A percentile compares a stretch with the other conserved stretches of the same genome.
Evolutionary conservation across 2,113 vertebrate genomes (phyloP).

Genomic region (Reinhardtius hippoglossoides): DNA sequence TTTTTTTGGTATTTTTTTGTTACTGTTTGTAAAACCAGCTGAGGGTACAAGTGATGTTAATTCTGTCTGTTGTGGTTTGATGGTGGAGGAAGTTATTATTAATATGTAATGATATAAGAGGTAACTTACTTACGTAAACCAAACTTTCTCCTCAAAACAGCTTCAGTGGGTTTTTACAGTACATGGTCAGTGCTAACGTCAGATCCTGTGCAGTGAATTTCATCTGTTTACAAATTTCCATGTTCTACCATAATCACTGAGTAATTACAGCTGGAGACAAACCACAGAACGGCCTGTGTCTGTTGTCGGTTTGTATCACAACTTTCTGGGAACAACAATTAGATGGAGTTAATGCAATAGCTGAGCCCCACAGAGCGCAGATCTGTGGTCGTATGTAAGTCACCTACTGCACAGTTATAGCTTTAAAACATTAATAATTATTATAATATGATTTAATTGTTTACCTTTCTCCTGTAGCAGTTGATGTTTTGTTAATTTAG

Average conservation of each 20-base stretch:
- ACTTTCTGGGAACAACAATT: slow-evolving; percentile 56
- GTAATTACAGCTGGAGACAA: slow-evolving; percentile 49
- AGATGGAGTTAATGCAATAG: slow-evolving; percentile 36
- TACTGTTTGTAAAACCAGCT: background rate
- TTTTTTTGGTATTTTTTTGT: background rate
- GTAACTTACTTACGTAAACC: background rate
- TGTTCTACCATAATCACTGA: slow-evolving; percentile 30
- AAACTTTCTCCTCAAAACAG: background rate
- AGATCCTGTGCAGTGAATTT: slow-evolving; percentile 10
- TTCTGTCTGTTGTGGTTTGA: background rate
- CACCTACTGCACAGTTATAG: background rate
- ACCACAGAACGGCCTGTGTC: slow-evolving; percentile 15
- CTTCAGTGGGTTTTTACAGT: background rate
- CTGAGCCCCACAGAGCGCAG: slow-evolving; percentile 12
- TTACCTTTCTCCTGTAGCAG: background rate
- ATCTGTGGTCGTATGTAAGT: slow-evolving; percentile 20
- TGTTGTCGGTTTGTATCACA: slow-evolving; percentile 49
- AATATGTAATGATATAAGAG: background rate
- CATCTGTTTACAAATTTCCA: slow-evolving; percentile 17
- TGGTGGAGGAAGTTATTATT: background rate
- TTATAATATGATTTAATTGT: too few species aligned
- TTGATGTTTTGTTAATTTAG: background rate
- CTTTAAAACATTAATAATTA: background rate
- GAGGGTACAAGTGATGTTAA: background rate
- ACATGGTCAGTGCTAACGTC: background rate